Evolutionary conservation across 92 coral and sea anemone genomes (phyloP), one percentile per base, ranked within the genome.

Genomic region (Epizoanthus stellaris): DNA sequence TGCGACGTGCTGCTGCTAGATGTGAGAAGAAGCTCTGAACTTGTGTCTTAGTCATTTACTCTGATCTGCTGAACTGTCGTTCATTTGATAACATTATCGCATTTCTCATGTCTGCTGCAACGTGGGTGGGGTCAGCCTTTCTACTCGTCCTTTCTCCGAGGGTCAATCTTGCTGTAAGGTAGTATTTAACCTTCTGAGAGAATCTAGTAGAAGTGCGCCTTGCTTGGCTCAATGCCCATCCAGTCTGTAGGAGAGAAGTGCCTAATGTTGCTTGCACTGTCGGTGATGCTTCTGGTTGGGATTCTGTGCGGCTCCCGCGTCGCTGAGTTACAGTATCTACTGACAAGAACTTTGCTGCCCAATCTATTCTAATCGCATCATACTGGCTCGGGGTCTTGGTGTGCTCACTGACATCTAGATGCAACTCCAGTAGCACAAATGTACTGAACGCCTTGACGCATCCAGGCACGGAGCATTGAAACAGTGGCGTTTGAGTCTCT

Each of bases 81-180:
- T 53, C 47, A 66, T 67, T 40, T 34, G 71, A 64, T 23, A 45
- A 79, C 60, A 42, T 62, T 86, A 81, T 93, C 0, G 89, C 89
- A 82, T 73, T 93, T 42, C 89, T 75, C 92, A 93, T 90, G 79
- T 88, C 92, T 60, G 45, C 56, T 60, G 86, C 87, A 76, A 88
- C 92, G 86, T 93, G 92, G 65, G 62, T 72, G 49, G 92, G 92
- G 82, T 93, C 92, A 30, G 96, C 92, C 36, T 90, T 92, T 11
- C 88, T 63, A 11, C 92, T 91, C 9, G 89, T 86, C 81, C 89
- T 88, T 88, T 90, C 94, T 61, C 96, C 96, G 67, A 90, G 73
- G 59, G 82, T 73, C 54, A 91, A 93, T 65, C 90, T 85, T 90
- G 91, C 88, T 15, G 88, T 93, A 39, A 93, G 89, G 77, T 91